Base-by-base conservation (phyloP, 2,113 vertebrate species). In the Phrynosoma platyrhinos region DNA sequence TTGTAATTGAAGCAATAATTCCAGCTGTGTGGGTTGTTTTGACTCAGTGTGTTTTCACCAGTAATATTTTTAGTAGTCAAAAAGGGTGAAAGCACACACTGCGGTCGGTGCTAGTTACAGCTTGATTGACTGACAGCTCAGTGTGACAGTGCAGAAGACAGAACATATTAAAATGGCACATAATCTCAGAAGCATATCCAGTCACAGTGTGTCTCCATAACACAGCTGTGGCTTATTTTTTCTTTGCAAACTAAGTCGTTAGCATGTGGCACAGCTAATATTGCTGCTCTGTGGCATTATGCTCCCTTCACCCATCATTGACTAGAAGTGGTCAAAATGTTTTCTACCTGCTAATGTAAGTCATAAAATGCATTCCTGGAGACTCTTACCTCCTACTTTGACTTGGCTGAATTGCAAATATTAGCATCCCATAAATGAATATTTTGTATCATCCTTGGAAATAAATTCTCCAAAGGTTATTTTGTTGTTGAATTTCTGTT, bases 91-190 rank as follows among this genome's bases (percentile, higher is more conserved):
- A 58, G 30, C 69, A 80, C 75, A 58, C 64, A 30, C 14, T 10
- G 20, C 30, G 21, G 83, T 85, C 72, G 21, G 18, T 69, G 27
- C 84, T 66, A 71, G 72, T 80, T 85, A 71, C 23, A 23, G 62
- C 36, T 40, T 88, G 71, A 79, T 76, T 75, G 79, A 82, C 64
- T 86, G 90, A 62, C 47, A 25, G 71, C 85, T 82, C 25, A 4
- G 20, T 32, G 55, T 69, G 47, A 91, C 42, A 84, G 81, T 66
- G 8, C 40, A 7, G 13, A 58, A 68, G 86, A 64, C 83, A 27
- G 62, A 81, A 40, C 71, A 82, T 27, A 69, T 89, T 90, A 90
- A 82, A 62, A 89, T 76, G 78, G 80, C 55, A 84, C 40, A 1
- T 4, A 36, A 88, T 82, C 80, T 74, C 80, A 66, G 0, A 79